Percentiles rank a stretch among this genome's conserved stretches.
These are phyloP conservation scores for Oriolus oriolus DNA, from an alignment of 2,113 vertebrate genomes.

Conservation along the genomic window DNA sequence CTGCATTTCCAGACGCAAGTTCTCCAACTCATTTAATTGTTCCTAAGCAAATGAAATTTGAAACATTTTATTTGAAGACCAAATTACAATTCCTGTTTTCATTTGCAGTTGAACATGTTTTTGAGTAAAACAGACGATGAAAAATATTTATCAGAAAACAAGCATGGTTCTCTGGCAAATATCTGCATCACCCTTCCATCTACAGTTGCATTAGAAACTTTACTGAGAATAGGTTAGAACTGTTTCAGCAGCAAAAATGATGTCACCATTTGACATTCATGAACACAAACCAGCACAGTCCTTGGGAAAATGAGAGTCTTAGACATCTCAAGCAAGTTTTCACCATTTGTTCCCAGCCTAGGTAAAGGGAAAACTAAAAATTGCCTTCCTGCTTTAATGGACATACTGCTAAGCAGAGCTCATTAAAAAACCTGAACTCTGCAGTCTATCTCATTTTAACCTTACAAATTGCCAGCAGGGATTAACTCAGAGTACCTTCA, in stretches of 20 bases:
- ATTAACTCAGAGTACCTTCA: slow-evolving; percentile 77
- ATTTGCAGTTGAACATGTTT: not conserved
- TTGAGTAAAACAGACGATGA: not conserved
- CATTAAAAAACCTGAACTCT: not conserved
- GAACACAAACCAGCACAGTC: not conserved
- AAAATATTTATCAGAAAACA: not conserved
- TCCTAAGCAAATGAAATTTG: slow-evolving; percentile 63
- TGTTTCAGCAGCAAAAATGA: not conserved
- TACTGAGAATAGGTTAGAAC: not conserved
- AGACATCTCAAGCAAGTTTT: not conserved
- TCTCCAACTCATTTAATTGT: slow-evolving; percentile 84
- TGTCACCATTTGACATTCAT: not conserved
- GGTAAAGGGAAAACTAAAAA: not conserved
- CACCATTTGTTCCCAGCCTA: not conserved
- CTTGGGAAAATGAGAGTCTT: not conserved
- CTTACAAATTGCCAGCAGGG: not conserved
- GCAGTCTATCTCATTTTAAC: not conserved
- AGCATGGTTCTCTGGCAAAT: not conserved
- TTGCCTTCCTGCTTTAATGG: not conserved
- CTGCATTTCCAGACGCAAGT: slow-evolving; percentile 81
- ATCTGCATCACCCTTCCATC: not conserved
- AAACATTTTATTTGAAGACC: not conserved
- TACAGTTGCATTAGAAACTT: not conserved
- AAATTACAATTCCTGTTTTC: not conserved
- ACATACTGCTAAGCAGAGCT: not conserved